phyloP scores from a whole-genome alignment of 2,888 invertebrate species.

The Ormyrus thymus region DNA sequence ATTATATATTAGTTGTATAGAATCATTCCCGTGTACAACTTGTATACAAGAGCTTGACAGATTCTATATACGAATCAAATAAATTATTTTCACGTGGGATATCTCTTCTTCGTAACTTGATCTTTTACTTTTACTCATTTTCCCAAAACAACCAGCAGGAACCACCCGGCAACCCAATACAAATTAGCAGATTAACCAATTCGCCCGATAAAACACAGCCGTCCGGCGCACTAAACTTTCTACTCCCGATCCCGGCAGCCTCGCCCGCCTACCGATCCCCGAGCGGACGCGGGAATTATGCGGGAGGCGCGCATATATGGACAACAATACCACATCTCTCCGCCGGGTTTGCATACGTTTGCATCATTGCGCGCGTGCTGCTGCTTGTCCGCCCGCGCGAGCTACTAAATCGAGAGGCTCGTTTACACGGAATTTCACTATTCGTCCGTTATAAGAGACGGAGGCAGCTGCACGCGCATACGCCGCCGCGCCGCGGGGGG shows the following conservation, averaged over 20 bases:
- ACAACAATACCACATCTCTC: not conserved
- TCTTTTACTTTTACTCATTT: no score
- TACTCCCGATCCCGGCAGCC: not conserved
- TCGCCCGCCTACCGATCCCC: not conserved
- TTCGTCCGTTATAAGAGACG: slow-evolving; percentile 9
- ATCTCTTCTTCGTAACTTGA: no score
- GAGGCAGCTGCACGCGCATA: not conserved
- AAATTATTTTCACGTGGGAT: no score
- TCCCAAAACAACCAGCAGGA: no score
- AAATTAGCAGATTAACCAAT: no score
- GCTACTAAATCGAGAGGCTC: slow-evolving; percentile 12
- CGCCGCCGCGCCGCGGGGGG: not conserved
- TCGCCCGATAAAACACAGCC: not conserved
- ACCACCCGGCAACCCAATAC: no score
- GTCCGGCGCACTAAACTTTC: not conserved
- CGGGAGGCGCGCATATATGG: not conserved
- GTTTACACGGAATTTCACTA: slow-evolving; percentile 41
- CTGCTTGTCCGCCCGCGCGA: not conserved
- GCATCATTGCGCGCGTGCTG: not conserved
- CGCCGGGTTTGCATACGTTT: not conserved
- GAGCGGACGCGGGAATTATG: not conserved
- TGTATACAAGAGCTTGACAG: no score
- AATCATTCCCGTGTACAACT: no score
- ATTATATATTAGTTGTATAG: no score
- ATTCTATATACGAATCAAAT: no score